phyloP scores from a whole-genome alignment of 2,113 vertebrate genomes.

The Pogonocichla stellata region DNA sequence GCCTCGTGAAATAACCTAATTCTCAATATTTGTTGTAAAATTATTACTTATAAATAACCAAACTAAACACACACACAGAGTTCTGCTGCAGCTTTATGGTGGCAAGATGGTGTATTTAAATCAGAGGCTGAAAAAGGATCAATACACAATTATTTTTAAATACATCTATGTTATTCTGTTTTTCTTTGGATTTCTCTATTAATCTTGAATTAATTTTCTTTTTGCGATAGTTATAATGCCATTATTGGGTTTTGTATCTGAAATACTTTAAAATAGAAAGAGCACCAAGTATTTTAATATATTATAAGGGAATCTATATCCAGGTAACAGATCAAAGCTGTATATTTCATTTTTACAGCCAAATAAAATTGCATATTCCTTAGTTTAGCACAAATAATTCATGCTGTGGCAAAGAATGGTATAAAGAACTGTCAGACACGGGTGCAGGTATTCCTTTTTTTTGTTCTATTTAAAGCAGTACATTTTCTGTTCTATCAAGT shows the following conservation, averaged over 20 bases:
- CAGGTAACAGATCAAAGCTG: constrained; percentile 56
- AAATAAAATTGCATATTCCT: constrained; percentile 35
- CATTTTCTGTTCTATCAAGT: not conserved
- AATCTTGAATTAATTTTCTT: constrained; percentile 72
- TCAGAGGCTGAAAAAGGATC: constrained; percentile 56
- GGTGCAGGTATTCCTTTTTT: not conserved
- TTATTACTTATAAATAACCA: not conserved
- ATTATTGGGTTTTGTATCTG: constrained; percentile 56
- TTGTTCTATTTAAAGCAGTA: not conserved
- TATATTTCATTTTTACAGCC: constrained; percentile 66
- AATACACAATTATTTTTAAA: constrained; percentile 74
- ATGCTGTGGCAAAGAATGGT: not conserved
- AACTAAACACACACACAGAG: not conserved
- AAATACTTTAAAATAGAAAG: constrained; percentile 48
- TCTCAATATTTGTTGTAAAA: not conserved
- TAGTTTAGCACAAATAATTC: constrained; percentile 48
- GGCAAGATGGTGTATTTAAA: constrained; percentile 60
- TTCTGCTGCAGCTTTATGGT: constrained; percentile 40
- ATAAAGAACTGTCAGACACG: not conserved
- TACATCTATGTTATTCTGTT: constrained; percentile 20
- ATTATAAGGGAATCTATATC: constrained; percentile 54
- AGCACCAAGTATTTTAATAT: constrained; percentile 51
- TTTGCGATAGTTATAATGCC: constrained; percentile 37
- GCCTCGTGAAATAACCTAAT: not conserved
- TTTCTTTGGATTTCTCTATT: constrained; percentile 59